Evolutionary conservation across 2,888 invertebrate genomes (phyloP).

Genomic region (Gymnocheta viridis): DNA sequence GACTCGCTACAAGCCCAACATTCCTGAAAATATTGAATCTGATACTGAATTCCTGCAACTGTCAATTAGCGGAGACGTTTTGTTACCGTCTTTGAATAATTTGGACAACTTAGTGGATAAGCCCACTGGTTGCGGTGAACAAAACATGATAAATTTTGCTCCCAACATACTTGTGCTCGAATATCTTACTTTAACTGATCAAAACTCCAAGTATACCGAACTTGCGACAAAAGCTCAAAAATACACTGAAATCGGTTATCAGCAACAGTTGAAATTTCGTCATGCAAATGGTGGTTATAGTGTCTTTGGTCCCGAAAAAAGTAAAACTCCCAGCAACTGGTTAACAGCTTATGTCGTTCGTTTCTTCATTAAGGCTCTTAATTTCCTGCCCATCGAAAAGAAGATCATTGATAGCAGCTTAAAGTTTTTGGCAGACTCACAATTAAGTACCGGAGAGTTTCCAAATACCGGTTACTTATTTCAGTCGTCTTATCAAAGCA

Average conservation of each 20-base stretch:
- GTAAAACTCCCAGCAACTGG: slow-evolving; percentile 87
- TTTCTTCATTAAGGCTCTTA: slow-evolving; percentile 87
- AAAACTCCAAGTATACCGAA: background rate
- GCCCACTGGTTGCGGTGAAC: slow-evolving; percentile 86
- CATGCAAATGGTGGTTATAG: slow-evolving; percentile 89
- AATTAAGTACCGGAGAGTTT: slow-evolving; percentile 88
- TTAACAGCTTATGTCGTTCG: slow-evolving; percentile 91
- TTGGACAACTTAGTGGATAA: slow-evolving; percentile 10
- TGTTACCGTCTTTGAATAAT: slow-evolving; percentile 37
- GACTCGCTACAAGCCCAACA: slow-evolving; percentile 77
- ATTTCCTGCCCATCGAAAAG: slow-evolving; percentile 87
- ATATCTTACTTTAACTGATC: slow-evolving; percentile 81
- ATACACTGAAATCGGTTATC: slow-evolving; percentile 85
- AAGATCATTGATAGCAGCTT: slow-evolving; percentile 86
- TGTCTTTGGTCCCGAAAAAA: slow-evolving; percentile 86
- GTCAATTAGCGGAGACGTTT: slow-evolving; percentile 31
- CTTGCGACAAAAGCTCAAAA: slow-evolving; percentile 75
- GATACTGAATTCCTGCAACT: slow-evolving; percentile 89
- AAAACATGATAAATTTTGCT: slow-evolving; percentile 85
- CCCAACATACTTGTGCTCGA: slow-evolving; percentile 32
- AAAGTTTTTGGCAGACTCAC: slow-evolving; percentile 86
- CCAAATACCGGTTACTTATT: slow-evolving; percentile 87
- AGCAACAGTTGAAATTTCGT: slow-evolving; percentile 87
- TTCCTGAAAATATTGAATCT: slow-evolving; percentile 88
- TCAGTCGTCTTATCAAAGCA: slow-evolving; percentile 84